Conservation (phyloP, 2,797 vertebrate genomes). For the Poecilia velifera region DNA sequence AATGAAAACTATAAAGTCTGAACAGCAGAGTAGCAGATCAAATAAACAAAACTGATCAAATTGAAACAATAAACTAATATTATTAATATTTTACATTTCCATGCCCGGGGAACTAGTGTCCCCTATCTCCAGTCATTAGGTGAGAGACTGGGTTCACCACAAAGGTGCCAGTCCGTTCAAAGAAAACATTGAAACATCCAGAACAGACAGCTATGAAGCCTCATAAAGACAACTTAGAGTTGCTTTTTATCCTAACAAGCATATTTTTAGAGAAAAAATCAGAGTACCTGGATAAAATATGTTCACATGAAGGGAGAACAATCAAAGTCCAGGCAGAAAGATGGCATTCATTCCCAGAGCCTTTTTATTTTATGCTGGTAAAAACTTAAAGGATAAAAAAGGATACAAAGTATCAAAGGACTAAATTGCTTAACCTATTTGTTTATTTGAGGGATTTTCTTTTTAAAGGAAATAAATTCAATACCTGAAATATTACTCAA, state of each 20-base stretch:
- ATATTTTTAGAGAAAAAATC: background rate
- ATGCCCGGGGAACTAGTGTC: background rate
- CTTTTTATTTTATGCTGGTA: background rate
- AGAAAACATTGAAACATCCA: background rate
- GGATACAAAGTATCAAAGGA: background rate
- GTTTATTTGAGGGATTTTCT: background rate
- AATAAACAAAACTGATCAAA: background rate
- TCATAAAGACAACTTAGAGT: background rate
- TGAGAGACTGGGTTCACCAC: background rate
- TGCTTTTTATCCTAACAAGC: background rate
- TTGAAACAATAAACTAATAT: background rate
- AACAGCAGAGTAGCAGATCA: background rate
- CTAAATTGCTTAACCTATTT: background rate
- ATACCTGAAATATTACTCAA: background rate
- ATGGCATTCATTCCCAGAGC: background rate
- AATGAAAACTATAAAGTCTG: background rate
- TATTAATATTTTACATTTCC: background rate
- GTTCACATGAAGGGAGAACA: background rate
- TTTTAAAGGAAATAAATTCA: background rate
- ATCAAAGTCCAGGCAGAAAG: background rate
- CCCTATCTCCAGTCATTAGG: background rate
- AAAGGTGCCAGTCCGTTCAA: background rate
- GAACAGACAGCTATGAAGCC: background rate
- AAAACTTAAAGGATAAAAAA: background rate
- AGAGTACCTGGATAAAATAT: background rate